These are phyloP conservation scores for Oscheius sp. DNA, from an alignment of 2,888 invertebrate genomes.

Conservation along the genomic window DNA sequence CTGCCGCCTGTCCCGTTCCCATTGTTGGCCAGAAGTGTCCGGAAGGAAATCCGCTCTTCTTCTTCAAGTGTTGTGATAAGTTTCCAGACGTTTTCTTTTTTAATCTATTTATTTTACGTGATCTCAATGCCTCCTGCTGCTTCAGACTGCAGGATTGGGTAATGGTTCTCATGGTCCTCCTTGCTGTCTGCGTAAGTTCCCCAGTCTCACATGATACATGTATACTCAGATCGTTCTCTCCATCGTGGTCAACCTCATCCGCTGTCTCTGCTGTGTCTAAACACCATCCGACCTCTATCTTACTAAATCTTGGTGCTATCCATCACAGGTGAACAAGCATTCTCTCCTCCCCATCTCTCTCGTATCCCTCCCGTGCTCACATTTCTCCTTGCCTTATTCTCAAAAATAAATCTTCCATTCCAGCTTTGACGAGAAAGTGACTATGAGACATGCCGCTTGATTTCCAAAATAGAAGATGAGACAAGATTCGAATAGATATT, in stretches of 20 bases:
- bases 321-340: constrained; percentile 18
- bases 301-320: constrained; percentile 11
- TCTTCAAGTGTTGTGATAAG: constrained; percentile 68
- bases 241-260: constrained; percentile 46
- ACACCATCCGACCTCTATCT: neutral
- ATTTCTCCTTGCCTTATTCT: no score
- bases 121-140: constrained; percentile 66
- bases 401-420: no score
- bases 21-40: constrained; percentile 68
- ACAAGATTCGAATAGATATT: no score
- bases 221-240: constrained; percentile 37
- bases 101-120: constrained; percentile 34
- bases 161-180: constrained; percentile 38
- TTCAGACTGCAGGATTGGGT: constrained; percentile 66
- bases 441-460: no score
- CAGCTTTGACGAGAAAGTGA: no score
- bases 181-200: constrained; percentile 29
- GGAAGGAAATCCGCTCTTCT: constrained; percentile 64
- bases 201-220: no score
- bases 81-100: no score
- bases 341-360: neutral
- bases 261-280: constrained; percentile 46
- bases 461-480: no score
- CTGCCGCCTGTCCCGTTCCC: constrained; percentile 60
- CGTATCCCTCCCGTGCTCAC: constrained; percentile 2